Conservation (phyloP, 2,888 invertebrate species). For the Glyphotaelius pellucidus region DNA sequence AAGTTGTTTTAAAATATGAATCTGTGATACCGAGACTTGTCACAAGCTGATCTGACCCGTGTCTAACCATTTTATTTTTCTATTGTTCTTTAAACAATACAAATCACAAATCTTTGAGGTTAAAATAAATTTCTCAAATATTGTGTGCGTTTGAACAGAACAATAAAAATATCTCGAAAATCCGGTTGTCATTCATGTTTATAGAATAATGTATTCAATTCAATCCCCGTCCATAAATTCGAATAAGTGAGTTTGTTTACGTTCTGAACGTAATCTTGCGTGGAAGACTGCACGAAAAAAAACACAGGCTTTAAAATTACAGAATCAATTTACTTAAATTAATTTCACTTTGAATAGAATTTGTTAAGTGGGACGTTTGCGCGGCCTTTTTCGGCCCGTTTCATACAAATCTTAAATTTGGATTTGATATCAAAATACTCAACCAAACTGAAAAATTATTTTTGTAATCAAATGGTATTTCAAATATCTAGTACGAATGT, state of each 20-base stretch:
- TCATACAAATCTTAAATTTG: no score
- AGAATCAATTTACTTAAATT: background rate
- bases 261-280: background rate
- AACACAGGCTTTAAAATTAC: background rate
- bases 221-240: background rate
- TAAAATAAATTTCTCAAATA: background rate
- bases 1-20: background rate
- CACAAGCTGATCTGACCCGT: background rate
- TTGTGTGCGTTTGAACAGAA: background rate
- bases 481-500: no score
- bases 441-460: no score
- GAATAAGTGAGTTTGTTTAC: background rate
- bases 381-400: no score
- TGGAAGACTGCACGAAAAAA: background rate
- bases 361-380: no score
- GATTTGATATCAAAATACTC: no score
- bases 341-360: background rate
- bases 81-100: background rate
- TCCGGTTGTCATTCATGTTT: background rate
- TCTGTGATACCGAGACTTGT: background rate
- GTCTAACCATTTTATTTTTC: background rate
- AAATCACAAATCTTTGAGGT: background rate
- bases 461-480: no score
- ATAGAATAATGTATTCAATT: background rate
- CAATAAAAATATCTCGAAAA: background rate